Conservation (phyloP, 1,140 invertebrate genomes). For the Holotrichia oblita region DNA sequence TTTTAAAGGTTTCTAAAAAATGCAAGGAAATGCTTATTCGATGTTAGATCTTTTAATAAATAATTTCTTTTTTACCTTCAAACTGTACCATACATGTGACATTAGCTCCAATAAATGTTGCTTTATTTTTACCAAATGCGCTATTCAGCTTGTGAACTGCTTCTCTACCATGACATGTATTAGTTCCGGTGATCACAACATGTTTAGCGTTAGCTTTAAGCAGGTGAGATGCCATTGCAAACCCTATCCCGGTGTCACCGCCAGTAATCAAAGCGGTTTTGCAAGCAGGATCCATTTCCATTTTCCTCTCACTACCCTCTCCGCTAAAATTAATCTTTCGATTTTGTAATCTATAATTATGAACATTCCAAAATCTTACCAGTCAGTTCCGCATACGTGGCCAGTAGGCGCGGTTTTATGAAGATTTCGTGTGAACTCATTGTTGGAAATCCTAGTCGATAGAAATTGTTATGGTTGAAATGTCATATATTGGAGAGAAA, state of each 20-base stretch:
- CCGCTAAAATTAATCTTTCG: not conserved
- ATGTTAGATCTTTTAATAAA: not conserved
- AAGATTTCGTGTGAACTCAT: not conserved
- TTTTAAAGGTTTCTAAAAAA: constrained; percentile 52
- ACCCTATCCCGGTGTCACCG: constrained; percentile 54
- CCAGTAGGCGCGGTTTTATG: not conserved
- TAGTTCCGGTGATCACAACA: constrained; percentile 52
- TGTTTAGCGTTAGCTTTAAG: constrained; percentile 49
- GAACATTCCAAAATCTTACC: constrained; percentile 4
- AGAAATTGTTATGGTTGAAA: not conserved
- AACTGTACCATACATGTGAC: constrained; percentile 49
- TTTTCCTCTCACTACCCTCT: constrained; percentile 9
- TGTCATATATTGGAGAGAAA: not conserved
- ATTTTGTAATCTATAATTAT: too few relatives aligned
- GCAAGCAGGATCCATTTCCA: constrained; percentile 46
- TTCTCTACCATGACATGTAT: constrained; percentile 51
- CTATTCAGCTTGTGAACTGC: constrained; percentile 53
- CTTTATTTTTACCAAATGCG: constrained; percentile 51
- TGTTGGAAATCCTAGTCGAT: constrained; percentile 9
- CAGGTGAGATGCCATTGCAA: constrained; percentile 53
- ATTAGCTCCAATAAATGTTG: constrained; percentile 52
- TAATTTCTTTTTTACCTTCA: constrained; percentile 45
- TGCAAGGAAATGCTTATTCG: constrained; percentile 6
- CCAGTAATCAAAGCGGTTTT: constrained; percentile 55
- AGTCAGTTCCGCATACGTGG: not conserved